Base-by-base conservation (phyloP, 2,113 vertebrate species). In the Gopherus flavomarginatus region DNA sequence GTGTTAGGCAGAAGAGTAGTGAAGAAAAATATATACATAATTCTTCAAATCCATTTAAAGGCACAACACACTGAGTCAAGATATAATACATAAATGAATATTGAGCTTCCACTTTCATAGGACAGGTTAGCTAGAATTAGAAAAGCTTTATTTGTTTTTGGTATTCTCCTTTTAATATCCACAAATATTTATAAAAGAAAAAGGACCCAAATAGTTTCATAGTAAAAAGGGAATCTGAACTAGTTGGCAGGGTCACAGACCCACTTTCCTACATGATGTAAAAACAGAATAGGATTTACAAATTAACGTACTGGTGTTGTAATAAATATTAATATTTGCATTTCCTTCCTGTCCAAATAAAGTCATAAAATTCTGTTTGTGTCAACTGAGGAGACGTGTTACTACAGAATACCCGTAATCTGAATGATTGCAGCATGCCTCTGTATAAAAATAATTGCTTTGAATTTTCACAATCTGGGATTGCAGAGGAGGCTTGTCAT, bases 401-500 rank as follows among this genome's bases (percentile, higher is more conserved):
- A 96, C 96, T 98, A 98, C 96, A 98, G 98, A 98, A 98, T 92
- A 97, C 95, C 98, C 94, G 52, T 98, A 98, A 97, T 98, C 98
- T 98, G 97, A 98, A 98, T 98, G 98, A 98, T 69, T 98, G 98
- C 90, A 57, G 98, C 89, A 95, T 98, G 97, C 98, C 97, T 98
- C 97, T 95, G 97, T 98, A 98, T 98, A 98, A 98, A 98, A 98
- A 98, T 98, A 98, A 98, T 99, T 98, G 98, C 98, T 98, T 98
- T 97, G 98, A 98, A 98, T 98, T 98, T 98, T 98, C 98, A 98
- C 98, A 98, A 98, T 98, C 98, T 87, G 98, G 98, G 98, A 98
- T 98, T 98, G 98, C 98, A 98, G 98, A 98, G 98, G 98, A 98
- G 98, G 98, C 98, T 98, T 98, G 98, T 99, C 98, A 98, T 98